Evolutionary conservation across 2,888 invertebrate genomes (phyloP).

Genomic region (Tryphoninae sp.): DNA sequence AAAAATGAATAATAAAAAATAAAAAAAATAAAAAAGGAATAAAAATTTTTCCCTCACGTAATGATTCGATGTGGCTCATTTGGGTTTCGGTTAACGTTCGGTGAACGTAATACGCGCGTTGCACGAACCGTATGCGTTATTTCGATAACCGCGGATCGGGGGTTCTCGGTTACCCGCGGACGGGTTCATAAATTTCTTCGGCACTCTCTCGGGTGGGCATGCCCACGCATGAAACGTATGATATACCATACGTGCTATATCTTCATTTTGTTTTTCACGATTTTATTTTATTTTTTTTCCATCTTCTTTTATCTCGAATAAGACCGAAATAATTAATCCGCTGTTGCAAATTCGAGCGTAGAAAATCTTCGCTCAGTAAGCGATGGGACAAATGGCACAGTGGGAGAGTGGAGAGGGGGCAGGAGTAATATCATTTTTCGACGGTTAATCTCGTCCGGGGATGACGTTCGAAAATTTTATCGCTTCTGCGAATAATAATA

Average conservation of each 20-base stretch:
- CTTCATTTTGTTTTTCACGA: not conserved
- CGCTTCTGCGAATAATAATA: not conserved
- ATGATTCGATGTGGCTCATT: too few relatives aligned
- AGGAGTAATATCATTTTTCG: constrained; percentile 33
- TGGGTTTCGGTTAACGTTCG: too few relatives aligned
- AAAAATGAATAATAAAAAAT: too few relatives aligned
- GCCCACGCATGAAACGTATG: constrained; percentile 15
- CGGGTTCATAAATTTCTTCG: constrained; percentile 32
- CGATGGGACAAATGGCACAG: not conserved
- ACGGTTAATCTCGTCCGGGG: not conserved
- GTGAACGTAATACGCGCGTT: too few relatives aligned
- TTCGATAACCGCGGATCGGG: too few relatives aligned
- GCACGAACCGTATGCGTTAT: too few relatives aligned
- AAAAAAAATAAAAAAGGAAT: too few relatives aligned
- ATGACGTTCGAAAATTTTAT: constrained; percentile 17
- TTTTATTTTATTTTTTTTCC: not conserved
- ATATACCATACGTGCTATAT: not conserved
- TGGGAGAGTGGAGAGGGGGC: not conserved
- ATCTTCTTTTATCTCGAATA: not conserved
- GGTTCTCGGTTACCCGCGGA: constrained; percentile 9
- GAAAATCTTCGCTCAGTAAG: constrained; percentile 39
- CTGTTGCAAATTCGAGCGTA: constrained; percentile 33
- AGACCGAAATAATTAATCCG: constrained; percentile 44
- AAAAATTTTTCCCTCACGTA: too few relatives aligned
- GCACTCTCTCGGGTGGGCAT: constrained; percentile 35